A percentile compares a stretch with the other conserved stretches of the same genome.
phyloP scores from a whole-genome alignment of 2,888 invertebrate species.

The Acanthococcus lagerstroemiae region DNA sequence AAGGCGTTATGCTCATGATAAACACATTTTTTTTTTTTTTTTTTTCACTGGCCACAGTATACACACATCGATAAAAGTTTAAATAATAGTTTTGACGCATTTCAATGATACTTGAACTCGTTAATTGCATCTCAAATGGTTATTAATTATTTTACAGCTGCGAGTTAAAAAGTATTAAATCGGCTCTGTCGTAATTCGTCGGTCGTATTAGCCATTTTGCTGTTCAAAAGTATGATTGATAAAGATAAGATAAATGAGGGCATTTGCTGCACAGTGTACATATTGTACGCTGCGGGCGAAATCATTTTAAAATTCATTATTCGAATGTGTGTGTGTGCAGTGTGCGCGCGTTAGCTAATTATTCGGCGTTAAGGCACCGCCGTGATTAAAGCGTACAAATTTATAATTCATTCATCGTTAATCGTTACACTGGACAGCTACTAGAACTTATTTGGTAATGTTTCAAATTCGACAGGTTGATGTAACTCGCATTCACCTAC shows the following conservation, averaged over 20 bases:
- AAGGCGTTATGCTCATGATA: conserved; percentile 9
- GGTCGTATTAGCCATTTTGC: neutral
- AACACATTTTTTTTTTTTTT: conserved; percentile 16
- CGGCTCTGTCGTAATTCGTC: neutral
- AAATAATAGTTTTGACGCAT: conserved; percentile 18
- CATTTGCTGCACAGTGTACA: neutral
- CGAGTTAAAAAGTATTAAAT: neutral
- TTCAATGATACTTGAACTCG: conserved; percentile 17
- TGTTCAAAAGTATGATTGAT: conserved; percentile 1
- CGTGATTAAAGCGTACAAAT: no score
- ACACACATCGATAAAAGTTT: no score
- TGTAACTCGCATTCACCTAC: no score
- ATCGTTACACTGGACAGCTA: no score
- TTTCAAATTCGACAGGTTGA: no score
- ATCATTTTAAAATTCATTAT: neutral
- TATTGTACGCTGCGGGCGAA: neutral
- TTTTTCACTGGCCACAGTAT: neutral
- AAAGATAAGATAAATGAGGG: conserved; percentile 4
- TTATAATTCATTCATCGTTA: no score
- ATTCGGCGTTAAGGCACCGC: no score
- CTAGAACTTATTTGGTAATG: no score
- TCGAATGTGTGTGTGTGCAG: no score
- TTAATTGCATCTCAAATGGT: conserved; percentile 19
- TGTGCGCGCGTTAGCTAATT: neutral
- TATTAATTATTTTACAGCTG: conserved; percentile 20